Conservation (phyloP, 2,888 invertebrate species). For the Stegana nigrithorax region DNA sequence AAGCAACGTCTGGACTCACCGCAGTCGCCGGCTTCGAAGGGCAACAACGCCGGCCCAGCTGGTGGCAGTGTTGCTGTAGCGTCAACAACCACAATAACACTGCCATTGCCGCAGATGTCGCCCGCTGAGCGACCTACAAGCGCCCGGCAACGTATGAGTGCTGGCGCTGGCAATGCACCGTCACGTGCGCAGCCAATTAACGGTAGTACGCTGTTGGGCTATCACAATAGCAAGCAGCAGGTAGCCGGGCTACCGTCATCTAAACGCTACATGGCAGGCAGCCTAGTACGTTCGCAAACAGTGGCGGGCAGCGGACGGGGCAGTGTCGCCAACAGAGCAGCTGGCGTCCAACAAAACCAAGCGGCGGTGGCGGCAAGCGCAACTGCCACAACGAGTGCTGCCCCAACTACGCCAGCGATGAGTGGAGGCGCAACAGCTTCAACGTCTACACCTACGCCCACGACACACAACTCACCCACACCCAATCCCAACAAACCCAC, state of each 20-base stretch:
- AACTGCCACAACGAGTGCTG: constrained; percentile 13
- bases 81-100: constrained; percentile 5
- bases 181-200: constrained; percentile 37
- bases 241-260: background rate
- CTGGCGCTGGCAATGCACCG: constrained; percentile 32
- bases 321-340: constrained; percentile 36
- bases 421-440: constrained; percentile 14
- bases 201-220: constrained; percentile 46
- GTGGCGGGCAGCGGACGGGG: constrained; percentile 38
- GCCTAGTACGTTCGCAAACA: constrained; percentile 65
- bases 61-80: background rate
- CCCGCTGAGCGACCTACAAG: background rate
- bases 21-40: background rate
- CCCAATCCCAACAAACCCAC: constrained; percentile 31
- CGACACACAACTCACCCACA: constrained; percentile 14
- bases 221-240: constrained; percentile 42
- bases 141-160: constrained; percentile 31
- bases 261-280: constrained; percentile 64
- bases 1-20: background rate
- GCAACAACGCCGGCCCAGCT: background rate
- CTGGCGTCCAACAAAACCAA: constrained; percentile 23
- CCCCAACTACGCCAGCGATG: background rate
- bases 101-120: background rate
- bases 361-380: constrained; percentile 20
- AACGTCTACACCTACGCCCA: constrained; percentile 2